phyloP scores from a whole-genome alignment of 2,113 vertebrate species.

The Tapirus terrestris region DNA sequence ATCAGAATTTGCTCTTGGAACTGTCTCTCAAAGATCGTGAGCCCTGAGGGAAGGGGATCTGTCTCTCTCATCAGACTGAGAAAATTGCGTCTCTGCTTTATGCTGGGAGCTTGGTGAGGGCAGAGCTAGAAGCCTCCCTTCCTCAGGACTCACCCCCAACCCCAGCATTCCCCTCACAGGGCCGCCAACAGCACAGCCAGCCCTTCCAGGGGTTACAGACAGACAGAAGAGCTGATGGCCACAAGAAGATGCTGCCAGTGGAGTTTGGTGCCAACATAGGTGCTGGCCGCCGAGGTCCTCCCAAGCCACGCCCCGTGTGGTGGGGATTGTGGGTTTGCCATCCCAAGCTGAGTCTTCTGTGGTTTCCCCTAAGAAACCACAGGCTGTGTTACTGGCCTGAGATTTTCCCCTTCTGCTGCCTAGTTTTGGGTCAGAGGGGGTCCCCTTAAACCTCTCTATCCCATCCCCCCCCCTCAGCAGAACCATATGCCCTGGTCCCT shows the following conservation, averaged over 20 bases:
- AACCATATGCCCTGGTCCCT: neutral
- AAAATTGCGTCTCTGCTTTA: neutral
- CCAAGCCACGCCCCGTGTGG: neutral
- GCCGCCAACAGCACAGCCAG: neutral
- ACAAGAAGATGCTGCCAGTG: neutral
- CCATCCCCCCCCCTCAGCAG: too few species aligned
- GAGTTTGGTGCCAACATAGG: neutral
- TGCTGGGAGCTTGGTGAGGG: neutral
- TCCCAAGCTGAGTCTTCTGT: neutral
- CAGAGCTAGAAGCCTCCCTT: neutral
- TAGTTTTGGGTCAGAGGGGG: neutral
- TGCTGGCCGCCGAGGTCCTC: neutral
- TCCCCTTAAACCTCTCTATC: neutral
- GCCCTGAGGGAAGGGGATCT: neutral
- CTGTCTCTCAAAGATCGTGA: neutral
- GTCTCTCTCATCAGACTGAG: neutral
- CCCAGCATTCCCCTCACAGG: neutral
- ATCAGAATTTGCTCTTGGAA: neutral
- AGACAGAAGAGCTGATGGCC: neutral
- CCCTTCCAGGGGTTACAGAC: accelerated
- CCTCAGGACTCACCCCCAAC: neutral
- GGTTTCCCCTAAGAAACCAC: slow-evolving; percentile 60
- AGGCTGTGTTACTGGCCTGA: neutral
- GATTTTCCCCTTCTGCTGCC: neutral
- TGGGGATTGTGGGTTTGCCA: slow-evolving; percentile 19